Conservation (phyloP, 2,888 invertebrate species). For the Drosophila limbata region DNA sequence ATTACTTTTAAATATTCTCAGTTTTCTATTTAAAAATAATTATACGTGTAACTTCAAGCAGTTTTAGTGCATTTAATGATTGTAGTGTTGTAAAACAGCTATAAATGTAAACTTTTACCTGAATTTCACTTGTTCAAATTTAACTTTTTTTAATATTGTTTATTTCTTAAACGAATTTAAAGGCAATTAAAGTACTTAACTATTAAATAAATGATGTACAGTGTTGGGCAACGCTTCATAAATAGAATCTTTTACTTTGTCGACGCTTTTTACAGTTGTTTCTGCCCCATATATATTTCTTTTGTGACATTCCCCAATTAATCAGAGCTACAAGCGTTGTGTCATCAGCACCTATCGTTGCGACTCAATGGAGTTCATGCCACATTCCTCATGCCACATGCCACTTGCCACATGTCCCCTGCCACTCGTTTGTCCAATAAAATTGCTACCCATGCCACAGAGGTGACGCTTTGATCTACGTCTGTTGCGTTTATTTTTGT, state of each 20-base stretch:
- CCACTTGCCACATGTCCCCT: not conserved
- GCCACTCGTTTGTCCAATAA: conserved; percentile 20
- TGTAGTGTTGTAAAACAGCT: not conserved
- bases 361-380: conserved; percentile 33
- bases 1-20: too few species aligned
- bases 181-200: not conserved
- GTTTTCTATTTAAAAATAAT: too few species aligned
- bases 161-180: not conserved
- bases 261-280: conserved; percentile 10
- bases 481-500: conserved; percentile 13
- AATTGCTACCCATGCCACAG: conserved; percentile 50
- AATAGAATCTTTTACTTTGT: not conserved
- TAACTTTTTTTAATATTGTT: too few species aligned
- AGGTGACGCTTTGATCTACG: conserved; percentile 66
- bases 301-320: conserved; percentile 46
- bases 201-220: not conserved
- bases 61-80: too few species aligned
- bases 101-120: too few species aligned
- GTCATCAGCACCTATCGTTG: conserved; percentile 42
- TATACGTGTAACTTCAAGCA: too few species aligned
- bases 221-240: not conserved
- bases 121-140: not conserved
- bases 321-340: conserved; percentile 47
- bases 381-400: not conserved
- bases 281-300: conserved; percentile 6